These are phyloP conservation scores for Aptenodytes forsteri DNA, from an alignment of 2,113 vertebrate species.

Conservation along the genomic window DNA sequence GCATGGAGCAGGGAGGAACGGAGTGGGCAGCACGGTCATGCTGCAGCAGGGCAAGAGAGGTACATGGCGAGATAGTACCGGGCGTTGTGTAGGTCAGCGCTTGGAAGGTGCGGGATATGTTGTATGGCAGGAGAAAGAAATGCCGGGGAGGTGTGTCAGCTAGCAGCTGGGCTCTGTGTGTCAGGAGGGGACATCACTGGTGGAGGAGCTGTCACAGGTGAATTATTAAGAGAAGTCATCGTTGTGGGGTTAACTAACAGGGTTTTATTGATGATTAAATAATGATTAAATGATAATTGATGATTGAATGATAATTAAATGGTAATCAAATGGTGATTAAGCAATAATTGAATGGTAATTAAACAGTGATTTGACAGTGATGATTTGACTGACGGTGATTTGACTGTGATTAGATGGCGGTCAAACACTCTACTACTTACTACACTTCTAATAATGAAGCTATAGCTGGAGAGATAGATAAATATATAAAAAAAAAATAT, in stretches of 20 bases:
- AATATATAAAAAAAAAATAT: neutral
- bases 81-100: neutral
- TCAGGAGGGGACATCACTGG: neutral
- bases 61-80: too few relatives aligned
- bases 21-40: neutral
- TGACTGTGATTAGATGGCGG: too few relatives aligned
- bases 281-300: neutral
- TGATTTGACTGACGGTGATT: neutral
- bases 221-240: neutral
- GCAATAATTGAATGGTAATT: neutral
- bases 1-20: neutral
- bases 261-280: neutral
- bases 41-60: neutral
- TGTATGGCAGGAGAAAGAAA: neutral
- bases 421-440: neutral
- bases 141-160: neutral
- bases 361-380: neutral
- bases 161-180: neutral
- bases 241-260: neutral
- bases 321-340: neutral
- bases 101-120: neutral
- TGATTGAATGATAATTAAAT: neutral
- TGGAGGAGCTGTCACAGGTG: neutral
- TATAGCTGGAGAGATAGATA: neutral
- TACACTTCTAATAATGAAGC: neutral